Evolutionary conservation across 2,113 vertebrate species (phyloP), one percentile per base, ranked within the genome.

Genomic region (Brachypteracias leptosomus): DNA sequence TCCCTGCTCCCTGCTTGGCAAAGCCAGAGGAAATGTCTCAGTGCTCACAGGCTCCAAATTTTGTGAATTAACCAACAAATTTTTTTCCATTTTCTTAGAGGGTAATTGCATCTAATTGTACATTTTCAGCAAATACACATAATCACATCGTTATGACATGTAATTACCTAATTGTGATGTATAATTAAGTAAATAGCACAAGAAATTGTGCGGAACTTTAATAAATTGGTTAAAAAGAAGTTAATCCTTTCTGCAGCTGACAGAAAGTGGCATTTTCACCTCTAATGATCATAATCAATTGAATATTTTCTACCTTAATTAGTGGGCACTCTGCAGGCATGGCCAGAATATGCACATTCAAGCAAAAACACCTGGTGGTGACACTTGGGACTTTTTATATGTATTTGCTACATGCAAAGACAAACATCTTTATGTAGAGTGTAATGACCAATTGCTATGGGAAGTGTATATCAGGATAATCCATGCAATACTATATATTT

Each of bases 81-180:
- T 87, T 83, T n/a, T 79, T 75, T 57, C 70, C 5, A 18, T 92
- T 95, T 93, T 96, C 90, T 96, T 92, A 35, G 33, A 58, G 28
- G 62, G 16, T 65, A 96, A 97, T 95, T 87, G 58, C 76, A 87
- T 92, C 66, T 95, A 96, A 94, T 96, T 92, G 73, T 85, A 75
- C 84, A 76, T 92, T 95, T 94, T 85, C 70, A 95, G 73, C 49
- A 94, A 95, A 96, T 79, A 95, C 79, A 72, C 73, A 92, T 94
- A 94, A 97, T 97, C 90, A 82, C 88, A 94, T 94, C 57, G 2
- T 95, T 94, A 95, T 91, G 91, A 91, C 80, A 95, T 84, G 54
- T 59, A 97, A 96, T 97, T 97, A 94, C 61, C 84, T 91, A 92
- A 90, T 93, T 96, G 79, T 96, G 76, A 54, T 94, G 58, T 73